Evolutionary conservation across 2,113 vertebrate species (phyloP), one percentile per base, ranked within the genome.

Genomic region (Colossoma macropomum): DNA sequence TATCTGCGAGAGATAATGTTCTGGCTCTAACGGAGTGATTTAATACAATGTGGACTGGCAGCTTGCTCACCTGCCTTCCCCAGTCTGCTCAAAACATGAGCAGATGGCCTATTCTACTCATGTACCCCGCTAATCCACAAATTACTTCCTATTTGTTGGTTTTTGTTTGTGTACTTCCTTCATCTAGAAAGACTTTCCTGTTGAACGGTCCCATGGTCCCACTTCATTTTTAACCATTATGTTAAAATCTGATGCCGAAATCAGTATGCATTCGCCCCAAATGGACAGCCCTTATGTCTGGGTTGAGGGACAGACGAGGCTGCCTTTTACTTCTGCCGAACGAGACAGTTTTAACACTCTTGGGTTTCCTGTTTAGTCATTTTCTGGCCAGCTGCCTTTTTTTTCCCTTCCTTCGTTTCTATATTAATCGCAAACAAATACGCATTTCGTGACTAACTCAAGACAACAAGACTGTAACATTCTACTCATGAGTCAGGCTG

Each of bases 61-160:
- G 89, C 89, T 86, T 91, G 87, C 89, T 94, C 91, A 93, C 92
- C 93, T 93, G 92, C 92, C 91, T 70, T 89, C 88, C 89, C 89
- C 92, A 92, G 92, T 89, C 93, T 90, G 91, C 88, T 88, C 88
- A 89, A 89, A 93, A 92, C 92, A 91, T 70, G 90, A 93, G 90
- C 94, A 94, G 94, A 95, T 94, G 94, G 94, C 86, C 86, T 85
- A 86, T 89, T 88, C 89, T 85, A 85, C 83, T 62, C 86, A 83
- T 88, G 88, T 82, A 71, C 83, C 54, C 85, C 87, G 88, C 92
- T 91, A 86, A 89, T 92, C 92, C 92, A 90, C 91, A 75, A 90
- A 92, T 94, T 93, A 94, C 91, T 90, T 92, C 91, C 90, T 86
- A 88, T 81, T 81, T 86, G 85, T 86, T 88, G 81, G 79, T 85